Evolutionary conservation across 2,113 vertebrate genomes (phyloP), one percentile per base, ranked within the genome.

Genomic region (Pionites leucogaster): DNA sequence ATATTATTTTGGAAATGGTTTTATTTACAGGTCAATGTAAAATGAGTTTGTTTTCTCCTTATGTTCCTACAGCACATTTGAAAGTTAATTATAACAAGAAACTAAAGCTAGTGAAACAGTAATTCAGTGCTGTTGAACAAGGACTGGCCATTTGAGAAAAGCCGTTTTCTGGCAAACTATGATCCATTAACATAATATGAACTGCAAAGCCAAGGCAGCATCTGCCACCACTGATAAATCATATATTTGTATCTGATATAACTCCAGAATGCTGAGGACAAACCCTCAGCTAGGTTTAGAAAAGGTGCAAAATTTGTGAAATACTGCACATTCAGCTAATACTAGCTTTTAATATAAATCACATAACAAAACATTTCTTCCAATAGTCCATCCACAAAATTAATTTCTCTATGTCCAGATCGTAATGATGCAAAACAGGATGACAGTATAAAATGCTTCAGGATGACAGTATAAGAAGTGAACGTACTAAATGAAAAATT

Each of bases 1-100:
- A 24, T 47, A 80, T 64, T 83, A 37, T 31, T 96, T 80, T 62
- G 46, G 59, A 94, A 93, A 86, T 50, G 3, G 35, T 92, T 96
- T 96, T 94, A 92, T 94, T 95, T 95, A 86, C 88, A 88, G 75
- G 59, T 91, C 86, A 90, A 53, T 77, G 69, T 84, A 86, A 88
- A 96, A 97, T 82, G 44, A 86, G 55, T 70, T 84, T 83, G 22
- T 67, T 96, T 94, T 35, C 35, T 62, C 52, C 75, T 93, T 79
- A 74, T 37, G 42, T 91, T 96, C 79, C 82, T 86, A 33, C 8
- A 80, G 49, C 59, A 93, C 46, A 64, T 72, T 70, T 79, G 53
- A 74, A 95, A 96, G 75, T 88, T 92, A 90, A 96, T 95, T 94
- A 88, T 29, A 64, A 91, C 47, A 84, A 74, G 27, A 70, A 91